Base-by-base conservation (phyloP, 1,140 invertebrate genomes). In the Anadara kagoshimensis region DNA sequence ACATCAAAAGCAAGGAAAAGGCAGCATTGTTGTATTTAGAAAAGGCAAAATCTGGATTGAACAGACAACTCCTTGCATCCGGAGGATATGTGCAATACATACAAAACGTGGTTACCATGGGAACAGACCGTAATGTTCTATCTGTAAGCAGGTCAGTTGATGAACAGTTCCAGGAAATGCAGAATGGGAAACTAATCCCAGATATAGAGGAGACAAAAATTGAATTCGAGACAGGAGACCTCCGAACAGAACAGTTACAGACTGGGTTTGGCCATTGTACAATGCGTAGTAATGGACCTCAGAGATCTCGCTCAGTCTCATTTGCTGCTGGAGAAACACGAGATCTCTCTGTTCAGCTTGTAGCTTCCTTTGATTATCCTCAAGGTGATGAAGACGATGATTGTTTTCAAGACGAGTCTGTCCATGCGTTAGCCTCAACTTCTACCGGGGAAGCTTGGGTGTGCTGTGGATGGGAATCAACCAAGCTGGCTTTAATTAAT, bases 401-500 rank as follows among this genome's bases (percentile, higher is more conserved):
- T 29, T 43, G 62, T 24, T 26, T 44, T 43, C 59, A 43, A 7
- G 41, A 51, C 24, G 70, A 62, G n/a, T 57, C 73, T n/a, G 54
- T 75, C n/a, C 68, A 75, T 16, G 62, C 73, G 0, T 51, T 75
- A 22, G 22, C 57, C 4, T 5, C 69, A 26, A 53, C 57, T 41
- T 36, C 22, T 26, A 47, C 10, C 0, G n/a, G 47, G 3, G 14
- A 61, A 5, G 24, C 49, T 36, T 65, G 67, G 56, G 61, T 67
- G 22, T 65, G 62, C 36, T 53, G 26, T 45, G 73, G 73, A n/a
- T 53, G 68, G n/a, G 62, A 56, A 26, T 66, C 67, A 22, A 62
- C 56, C 10, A 22, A 26, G 4, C 53, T 75, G 16, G 54, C 53
- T 43, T 63, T 70, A 4, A 24, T 70, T 65, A 62, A 69, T 54